Evolutionary conservation across 2,888 invertebrate genomes (phyloP).

Genomic region (Coenonympha glycerion): DNA sequence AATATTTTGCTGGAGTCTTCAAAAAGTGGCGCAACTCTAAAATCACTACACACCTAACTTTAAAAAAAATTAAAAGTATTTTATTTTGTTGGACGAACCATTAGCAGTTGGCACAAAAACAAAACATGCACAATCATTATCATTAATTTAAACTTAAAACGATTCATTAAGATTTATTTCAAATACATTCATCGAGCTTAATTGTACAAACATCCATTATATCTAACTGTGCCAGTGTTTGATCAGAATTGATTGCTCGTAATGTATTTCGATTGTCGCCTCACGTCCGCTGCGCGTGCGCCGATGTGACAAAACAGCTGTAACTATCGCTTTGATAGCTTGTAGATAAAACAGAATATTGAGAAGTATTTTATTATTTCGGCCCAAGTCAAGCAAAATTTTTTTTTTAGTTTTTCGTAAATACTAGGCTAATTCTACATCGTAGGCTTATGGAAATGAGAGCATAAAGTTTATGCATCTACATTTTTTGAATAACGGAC

Average conservation of each 20-base stretch:
- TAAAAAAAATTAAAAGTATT: neutral
- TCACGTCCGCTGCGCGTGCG: conserved; percentile 39
- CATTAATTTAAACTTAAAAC: neutral
- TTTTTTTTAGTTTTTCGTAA: too few relatives aligned
- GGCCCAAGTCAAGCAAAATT: too few relatives aligned
- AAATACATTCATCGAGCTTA: conserved; percentile 7
- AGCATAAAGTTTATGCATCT: too few relatives aligned
- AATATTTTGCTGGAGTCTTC: too few relatives aligned
- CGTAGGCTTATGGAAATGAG: too few relatives aligned
- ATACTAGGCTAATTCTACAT: too few relatives aligned
- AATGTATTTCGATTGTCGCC: conserved; percentile 38
- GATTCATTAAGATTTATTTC: conserved; percentile 12
- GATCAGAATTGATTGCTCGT: conserved; percentile 30
- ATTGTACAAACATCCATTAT: conserved; percentile 12
- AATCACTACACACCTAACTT: neutral
- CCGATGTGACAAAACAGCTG: conserved; percentile 26
- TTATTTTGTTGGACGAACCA: conserved; percentile 32
- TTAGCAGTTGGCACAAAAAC: neutral
- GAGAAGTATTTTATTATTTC: too few relatives aligned
- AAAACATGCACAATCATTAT: neutral
- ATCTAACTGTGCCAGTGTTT: conserved; percentile 22
- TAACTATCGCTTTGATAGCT: neutral
- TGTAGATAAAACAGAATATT: too few relatives aligned
- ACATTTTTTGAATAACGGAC: too few relatives aligned
- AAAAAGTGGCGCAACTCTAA: neutral